Conservation (phyloP, 2,113 vertebrate species). For the Cynocephalus volans region DNA sequence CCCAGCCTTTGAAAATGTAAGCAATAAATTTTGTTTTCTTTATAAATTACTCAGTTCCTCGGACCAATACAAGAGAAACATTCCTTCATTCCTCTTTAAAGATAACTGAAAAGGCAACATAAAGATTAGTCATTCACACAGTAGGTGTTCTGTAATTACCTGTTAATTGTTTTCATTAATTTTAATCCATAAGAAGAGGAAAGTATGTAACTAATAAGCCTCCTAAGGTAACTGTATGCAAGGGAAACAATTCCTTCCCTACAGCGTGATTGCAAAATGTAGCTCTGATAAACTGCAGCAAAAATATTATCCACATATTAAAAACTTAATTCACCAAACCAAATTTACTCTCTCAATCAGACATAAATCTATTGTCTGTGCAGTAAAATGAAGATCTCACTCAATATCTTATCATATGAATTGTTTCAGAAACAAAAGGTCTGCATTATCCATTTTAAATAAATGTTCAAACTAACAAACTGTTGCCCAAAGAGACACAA, state of each 20-base stretch:
- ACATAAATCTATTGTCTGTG: constrained; percentile 46
- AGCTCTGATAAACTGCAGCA: neutral
- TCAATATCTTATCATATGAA: constrained; percentile 56
- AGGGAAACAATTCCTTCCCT: constrained; percentile 15
- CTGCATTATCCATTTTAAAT: constrained; percentile 59
- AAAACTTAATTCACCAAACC: constrained; percentile 64
- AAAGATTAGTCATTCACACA: neutral
- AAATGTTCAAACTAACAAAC: constrained; percentile 69
- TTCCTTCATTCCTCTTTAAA: neutral
- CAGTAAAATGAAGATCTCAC: constrained; percentile 64
- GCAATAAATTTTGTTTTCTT: too few relatives aligned
- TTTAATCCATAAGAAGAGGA: constrained; percentile 10
- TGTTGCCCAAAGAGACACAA: constrained; percentile 60
- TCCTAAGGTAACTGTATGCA: constrained; percentile 27
- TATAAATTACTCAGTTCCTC: too few relatives aligned
- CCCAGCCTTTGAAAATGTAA: too few relatives aligned
- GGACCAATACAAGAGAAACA: neutral
- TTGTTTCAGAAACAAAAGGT: constrained; percentile 71
- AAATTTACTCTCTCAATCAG: constrained; percentile 62
- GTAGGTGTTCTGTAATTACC: neutral
- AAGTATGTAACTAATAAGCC: neutral
- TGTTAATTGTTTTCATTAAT: constrained; percentile 31
- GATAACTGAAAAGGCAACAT: neutral
- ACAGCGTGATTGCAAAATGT: neutral
- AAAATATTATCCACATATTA: constrained; percentile 44